Evolutionary conservation across 2,888 invertebrate species (phyloP), one percentile per base, ranked within the genome.

Genomic region (Mactromeris polynyma): DNA sequence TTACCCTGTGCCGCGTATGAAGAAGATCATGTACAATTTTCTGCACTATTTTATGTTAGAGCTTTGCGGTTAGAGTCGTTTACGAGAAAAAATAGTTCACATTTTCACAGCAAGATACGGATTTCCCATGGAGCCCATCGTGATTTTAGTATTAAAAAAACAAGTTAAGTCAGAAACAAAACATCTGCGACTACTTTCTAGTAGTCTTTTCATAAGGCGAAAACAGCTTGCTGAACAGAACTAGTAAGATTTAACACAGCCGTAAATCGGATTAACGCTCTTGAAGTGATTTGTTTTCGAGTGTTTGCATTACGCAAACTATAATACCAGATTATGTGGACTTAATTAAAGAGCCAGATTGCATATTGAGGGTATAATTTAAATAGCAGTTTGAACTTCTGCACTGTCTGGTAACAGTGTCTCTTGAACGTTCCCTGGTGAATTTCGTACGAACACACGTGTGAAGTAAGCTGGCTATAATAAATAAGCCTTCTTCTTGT

Each of bases 11-110:
- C 51, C 19, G 54, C 6, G 26, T 26, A 9, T 26, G 58, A 26
- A 26, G n/a, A n/a, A 7, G 9, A 26, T n/a, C 81, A 93, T 90
- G 42, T 90, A 88, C n/a, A 95, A 95, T 89, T 90, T 94, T 87
- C 93, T 94, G 80, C 91, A 93, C 26, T 87, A 95, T 26, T 91
- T 92, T 51, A 89, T 93, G 84, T 84, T 92, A 36, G 93, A 94
- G 9, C 95, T 95, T 46, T 46, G 17, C 9, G 2, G 11, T 11
- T 11, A 46, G 3, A 46, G 14, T 17, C 46, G 14, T 17, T 46
- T 17, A 46, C 46, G 14, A 46, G 46, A 46, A 46, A 4, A 9
- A 46, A 46, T 14, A 46, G 80, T 94, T 94, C 0, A 90, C 91
- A 38, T 84, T 95, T 2, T 82, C 94, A 46, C 89, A 92, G 26